Evolutionary conservation across 2,888 invertebrate species (phyloP), one percentile per base, ranked within the genome.

Genomic region (Timema cristinae): DNA sequence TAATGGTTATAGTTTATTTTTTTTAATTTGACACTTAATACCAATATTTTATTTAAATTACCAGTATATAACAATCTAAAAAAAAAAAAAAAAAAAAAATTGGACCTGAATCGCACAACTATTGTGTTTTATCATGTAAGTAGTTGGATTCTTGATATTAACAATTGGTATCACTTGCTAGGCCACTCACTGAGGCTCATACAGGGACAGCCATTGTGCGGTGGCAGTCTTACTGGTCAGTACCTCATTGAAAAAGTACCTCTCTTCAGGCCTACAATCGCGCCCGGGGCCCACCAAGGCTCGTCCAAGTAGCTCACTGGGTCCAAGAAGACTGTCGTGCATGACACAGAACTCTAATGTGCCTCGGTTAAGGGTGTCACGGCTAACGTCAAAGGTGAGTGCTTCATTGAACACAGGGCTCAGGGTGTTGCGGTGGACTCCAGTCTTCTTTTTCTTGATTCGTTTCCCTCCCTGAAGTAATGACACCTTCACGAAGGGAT

Each of bases 261-360:
- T 84, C 74, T 87, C 85, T 72, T 84, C 83, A 7, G 79, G 78
- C 54, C 82, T 79, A 72, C 84, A 82, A 11, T 83, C 83, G 4
- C 81, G 73, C 0, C 82, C 81, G 73, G 83, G 82, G 11, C 87
- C 86, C 68, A 90, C 84, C 11, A 86, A 78, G 69, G 87, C 85
- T 51, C 84, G 80, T 0, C 86, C 87, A 11, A 87, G 80, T 56
- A 86, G 80, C 78, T 89, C 88, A 76, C 86, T 87, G 13, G 84
- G 83, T 76, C 87, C 88, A 73, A 88, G 80, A 16, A 88, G 81
- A 75, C 86, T 88, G 77, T 89, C 89, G 77, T 88, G 88, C 67
- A 86, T 83, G 1, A 90, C 86, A 6, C 84, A 82, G 76, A 90
- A 85, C 78, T 89, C 88, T 11, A 90, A 79, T 47, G 83, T 80